Evolutionary conservation across 2,797 vertebrate genomes (phyloP), one percentile per base, ranked within the genome.

Genomic region (Buceros bicornis): DNA sequence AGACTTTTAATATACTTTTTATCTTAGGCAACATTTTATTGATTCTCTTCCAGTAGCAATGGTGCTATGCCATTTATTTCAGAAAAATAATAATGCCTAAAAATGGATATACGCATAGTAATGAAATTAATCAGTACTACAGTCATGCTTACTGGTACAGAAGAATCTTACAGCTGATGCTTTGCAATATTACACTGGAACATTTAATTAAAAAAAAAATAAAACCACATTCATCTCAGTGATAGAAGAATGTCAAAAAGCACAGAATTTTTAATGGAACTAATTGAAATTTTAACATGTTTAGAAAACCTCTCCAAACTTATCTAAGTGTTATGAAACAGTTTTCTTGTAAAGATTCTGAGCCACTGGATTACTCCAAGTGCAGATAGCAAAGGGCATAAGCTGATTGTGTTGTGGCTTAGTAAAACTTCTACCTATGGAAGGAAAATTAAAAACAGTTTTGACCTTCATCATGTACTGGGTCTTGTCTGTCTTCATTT

Each of bases 321-420:
- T 78, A 19, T 8, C 6, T 37, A 33, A 66, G 7, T 53, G 8
- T 6, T 16, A 53, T 57, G 48, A 92, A 93, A 11, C 8, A 42
- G 11, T 43, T 45, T 69, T 73, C 18, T 82, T 74, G 5, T 18
- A 29, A 53, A 78, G 26, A 43, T 29, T 57, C 28, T 22, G 22
- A 56, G 7, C 5, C 7, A 51, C n/a, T 35, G 35, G 21, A 28
- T 60, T 51, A 16, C 10, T 66, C 10, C 31, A 74, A 57, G 25
- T 24, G n/a, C 11, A 70, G 25, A 31, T 1, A 37, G 2, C 13
- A 78, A 67, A 64, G 6, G 2, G 1, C 4, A 10, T 28, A 22
- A 62, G 4, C 26, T 73, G 18, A 22, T 12, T 60, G 5, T 11
- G 84, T 78, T 62, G 8, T 35, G 16, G n/a, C 26, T 48, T 16